A percentile compares a stretch with the other conserved stretches of the same genome.
These are phyloP conservation scores for Takifugu bimaculatus DNA, from an alignment of 2,113 vertebrate genomes.

Conservation along the genomic window DNA sequence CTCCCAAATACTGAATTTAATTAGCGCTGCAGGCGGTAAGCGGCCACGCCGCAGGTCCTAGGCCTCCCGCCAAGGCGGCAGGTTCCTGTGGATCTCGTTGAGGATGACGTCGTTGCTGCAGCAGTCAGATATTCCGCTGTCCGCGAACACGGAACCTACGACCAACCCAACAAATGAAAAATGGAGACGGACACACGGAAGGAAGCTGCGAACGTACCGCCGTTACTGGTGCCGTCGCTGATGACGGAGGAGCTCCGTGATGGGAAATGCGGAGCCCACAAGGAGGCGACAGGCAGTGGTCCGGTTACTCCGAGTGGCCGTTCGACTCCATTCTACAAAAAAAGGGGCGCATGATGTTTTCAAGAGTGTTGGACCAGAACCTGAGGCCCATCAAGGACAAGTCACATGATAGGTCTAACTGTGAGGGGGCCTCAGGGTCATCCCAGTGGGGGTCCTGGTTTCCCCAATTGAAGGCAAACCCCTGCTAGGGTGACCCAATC, in stretches of 20 bases:
- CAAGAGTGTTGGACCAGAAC: not conserved
- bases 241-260: constrained; percentile 55
- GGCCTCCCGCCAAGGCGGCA: not conserved
- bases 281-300: constrained; percentile 26
- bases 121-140: constrained; percentile 55
- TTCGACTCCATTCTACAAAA: constrained; percentile 74
- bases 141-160: constrained; percentile 40
- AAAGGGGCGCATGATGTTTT: not conserved
- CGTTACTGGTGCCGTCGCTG: constrained; percentile 46
- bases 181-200: not conserved
- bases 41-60: too few relatives aligned
- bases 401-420: too few relatives aligned
- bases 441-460: too few relatives aligned
- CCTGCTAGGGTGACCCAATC: too few relatives aligned
- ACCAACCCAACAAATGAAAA: not conserved
- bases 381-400: too few relatives aligned
- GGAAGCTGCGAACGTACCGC: constrained; percentile 22
- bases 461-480: too few relatives aligned
- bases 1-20: too few relatives aligned
- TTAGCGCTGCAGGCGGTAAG: too few relatives aligned
- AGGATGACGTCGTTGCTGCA: constrained; percentile 61
- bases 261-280: not conserved
- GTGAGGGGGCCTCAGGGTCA: too few relatives aligned
- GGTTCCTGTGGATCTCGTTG: constrained; percentile 49
- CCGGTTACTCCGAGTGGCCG: constrained; percentile 52